Conservation (phyloP, 2,888 invertebrate genomes). For the Apodemia mormo region DNA sequence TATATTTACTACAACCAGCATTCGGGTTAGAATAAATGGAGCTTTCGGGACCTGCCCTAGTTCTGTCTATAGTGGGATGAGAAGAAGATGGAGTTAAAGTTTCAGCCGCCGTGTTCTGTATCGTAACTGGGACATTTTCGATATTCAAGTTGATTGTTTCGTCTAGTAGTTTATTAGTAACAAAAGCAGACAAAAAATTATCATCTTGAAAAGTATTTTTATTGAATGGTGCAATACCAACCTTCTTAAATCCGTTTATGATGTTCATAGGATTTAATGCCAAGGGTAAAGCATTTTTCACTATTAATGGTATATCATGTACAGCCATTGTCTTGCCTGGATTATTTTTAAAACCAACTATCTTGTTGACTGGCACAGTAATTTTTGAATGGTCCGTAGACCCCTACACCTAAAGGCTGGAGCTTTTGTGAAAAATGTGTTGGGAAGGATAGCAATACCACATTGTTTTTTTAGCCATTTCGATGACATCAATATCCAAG, state of each 20-base stretch:
- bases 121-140: not conserved
- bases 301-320: too few relatives aligned
- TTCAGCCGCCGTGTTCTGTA: not conserved
- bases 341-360: too few relatives aligned
- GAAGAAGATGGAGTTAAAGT: too few relatives aligned
- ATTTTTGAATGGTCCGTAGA: too few relatives aligned
- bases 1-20: not conserved
- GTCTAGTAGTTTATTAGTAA: conserved; percentile 26
- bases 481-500: too few relatives aligned
- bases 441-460: too few relatives aligned
- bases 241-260: conserved; percentile 19
- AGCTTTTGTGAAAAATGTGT: too few relatives aligned
- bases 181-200: conserved; percentile 29
- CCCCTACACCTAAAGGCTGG: too few relatives aligned
- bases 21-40: not conserved
- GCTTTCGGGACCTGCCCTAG: not conserved
- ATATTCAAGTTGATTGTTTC: not conserved
- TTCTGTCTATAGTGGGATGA: not conserved
- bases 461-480: too few relatives aligned
- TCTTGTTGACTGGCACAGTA: too few relatives aligned
- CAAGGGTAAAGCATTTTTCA: not conserved
- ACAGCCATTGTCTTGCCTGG: too few relatives aligned
- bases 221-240: conserved; percentile 26
- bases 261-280: not conserved
- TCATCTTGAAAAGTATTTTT: conserved; percentile 27